Evolutionary conservation across 2,113 vertebrate genomes (phyloP), one percentile per base, ranked within the genome.

Genomic region (human): DNA sequence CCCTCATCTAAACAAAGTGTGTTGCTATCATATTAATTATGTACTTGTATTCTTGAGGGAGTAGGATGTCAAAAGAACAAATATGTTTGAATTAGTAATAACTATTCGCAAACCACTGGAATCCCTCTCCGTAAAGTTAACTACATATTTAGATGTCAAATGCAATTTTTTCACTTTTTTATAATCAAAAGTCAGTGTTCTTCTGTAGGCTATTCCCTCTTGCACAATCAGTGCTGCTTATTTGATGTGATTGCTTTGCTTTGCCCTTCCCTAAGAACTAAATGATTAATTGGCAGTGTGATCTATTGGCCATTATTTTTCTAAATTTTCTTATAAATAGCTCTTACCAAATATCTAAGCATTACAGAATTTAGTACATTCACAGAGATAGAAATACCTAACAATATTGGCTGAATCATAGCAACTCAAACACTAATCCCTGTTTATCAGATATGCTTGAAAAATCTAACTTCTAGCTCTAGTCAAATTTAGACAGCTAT

Each of bases 1-100:
- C 10, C 16, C 32, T 45, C 0, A 0, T 94, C 75, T 48, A 81
- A 95, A 90, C 30, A 93, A 81, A 97, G 90, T 72, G 8, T 84
- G 1, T 12, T 93, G 32, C 72, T 89, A 94, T 30, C 40, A 23
- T 79, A 80, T 96, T 97, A 97, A 96, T 97, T 97, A 95, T 92
- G n/a, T 43, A n/a, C 2, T 94, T 43, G 22, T 94, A 50, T 50
- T 96, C 83, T 57, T 50, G 57, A 97, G 96, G 32, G 84, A 96
- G 55, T 32, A 66, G 76, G 48, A 61, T 81, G 23, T 76, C 43
- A 72, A 81, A 32, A 94, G 35, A 97, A 88, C 45, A 52, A 57
- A 8, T 88, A 5, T 86, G 9, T 96, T 97, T 98, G n/a, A 55
- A 97, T 94, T 68, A 73, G 83, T 73, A 82, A 32, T 79, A 92